These are phyloP conservation scores for Pemphigus obesinymphae DNA, from an alignment of 1,140 invertebrate species.

Conservation along the genomic window DNA sequence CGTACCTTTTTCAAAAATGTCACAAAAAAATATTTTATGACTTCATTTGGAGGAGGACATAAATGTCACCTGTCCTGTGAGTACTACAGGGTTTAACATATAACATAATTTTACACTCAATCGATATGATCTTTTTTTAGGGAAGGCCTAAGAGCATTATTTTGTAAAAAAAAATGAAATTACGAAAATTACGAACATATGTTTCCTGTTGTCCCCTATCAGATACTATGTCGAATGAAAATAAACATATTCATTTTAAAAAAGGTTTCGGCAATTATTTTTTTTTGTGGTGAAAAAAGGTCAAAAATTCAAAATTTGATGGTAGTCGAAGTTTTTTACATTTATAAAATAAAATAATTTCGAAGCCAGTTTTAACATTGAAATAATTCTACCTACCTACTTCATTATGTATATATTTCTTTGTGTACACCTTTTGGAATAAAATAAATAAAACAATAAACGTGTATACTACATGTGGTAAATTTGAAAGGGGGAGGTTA, in stretches of 20 bases:
- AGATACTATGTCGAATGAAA: not conserved
- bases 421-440: not conserved
- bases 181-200: slow-evolving; percentile 17
- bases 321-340: not conserved
- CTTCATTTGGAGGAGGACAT: slow-evolving; percentile 15
- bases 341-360: not conserved
- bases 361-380: not conserved
- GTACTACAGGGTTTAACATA: not conserved
- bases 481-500: no score
- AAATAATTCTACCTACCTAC: not conserved
- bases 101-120: not conserved
- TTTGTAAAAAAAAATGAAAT: slow-evolving; percentile 16
- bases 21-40: slow-evolving; percentile 1
- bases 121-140: slow-evolving; percentile 22
- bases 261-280: not conserved
- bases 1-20: slow-evolving; percentile 17
- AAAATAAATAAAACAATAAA: no score
- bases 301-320: not conserved
- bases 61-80: slow-evolving; percentile 11
- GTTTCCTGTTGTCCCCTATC: not conserved
- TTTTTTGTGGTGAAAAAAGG: not conserved
- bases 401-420: not conserved
- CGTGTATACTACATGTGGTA: no score
- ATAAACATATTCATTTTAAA: not conserved
- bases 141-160: slow-evolving; percentile 5